Evolutionary conservation across 1,140 invertebrate species (phyloP).

Genomic region (Drosophila bipectinata): DNA sequence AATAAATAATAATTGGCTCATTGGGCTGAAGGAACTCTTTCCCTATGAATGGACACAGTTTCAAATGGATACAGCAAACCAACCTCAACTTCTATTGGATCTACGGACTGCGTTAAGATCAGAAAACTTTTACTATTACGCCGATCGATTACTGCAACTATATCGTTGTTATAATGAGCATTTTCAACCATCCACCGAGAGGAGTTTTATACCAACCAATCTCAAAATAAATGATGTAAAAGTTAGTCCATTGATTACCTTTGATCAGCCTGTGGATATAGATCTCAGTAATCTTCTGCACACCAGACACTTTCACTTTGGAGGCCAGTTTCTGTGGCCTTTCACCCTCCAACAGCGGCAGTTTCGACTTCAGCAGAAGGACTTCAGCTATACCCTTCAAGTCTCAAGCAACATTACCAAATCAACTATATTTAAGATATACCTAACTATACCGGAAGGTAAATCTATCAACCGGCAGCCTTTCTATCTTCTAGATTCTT

Average conservation of each 20-base stretch:
- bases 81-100: conserved; percentile 19
- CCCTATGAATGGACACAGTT: conserved; percentile 43
- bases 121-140: conserved; percentile 39
- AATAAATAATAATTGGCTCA: conserved; percentile 23
- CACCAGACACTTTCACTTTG: conserved; percentile 30
- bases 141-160: conserved; percentile 25
- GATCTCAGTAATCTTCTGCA: conserved; percentile 51
- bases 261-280: conserved; percentile 37
- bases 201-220: conserved; percentile 13
- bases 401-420: conserved; percentile 48
- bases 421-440: conserved; percentile 37
- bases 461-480: conserved; percentile 20
- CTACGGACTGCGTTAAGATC: conserved; percentile 30
- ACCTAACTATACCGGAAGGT: conserved; percentile 30
- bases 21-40: conserved; percentile 34
- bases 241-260: conserved; percentile 34
- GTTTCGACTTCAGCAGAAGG: conserved; percentile 35
- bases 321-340: conserved; percentile 46
- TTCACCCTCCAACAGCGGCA: conserved; percentile 29
- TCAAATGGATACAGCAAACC: neutral
- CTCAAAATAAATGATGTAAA: conserved; percentile 18
- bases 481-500: conserved; percentile 53
- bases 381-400: conserved; percentile 36
- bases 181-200: conserved; percentile 3
- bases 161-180: conserved; percentile 26